These are phyloP conservation scores for Fulica atra DNA, from an alignment of 2,113 vertebrate species.

Conservation along the genomic window DNA sequence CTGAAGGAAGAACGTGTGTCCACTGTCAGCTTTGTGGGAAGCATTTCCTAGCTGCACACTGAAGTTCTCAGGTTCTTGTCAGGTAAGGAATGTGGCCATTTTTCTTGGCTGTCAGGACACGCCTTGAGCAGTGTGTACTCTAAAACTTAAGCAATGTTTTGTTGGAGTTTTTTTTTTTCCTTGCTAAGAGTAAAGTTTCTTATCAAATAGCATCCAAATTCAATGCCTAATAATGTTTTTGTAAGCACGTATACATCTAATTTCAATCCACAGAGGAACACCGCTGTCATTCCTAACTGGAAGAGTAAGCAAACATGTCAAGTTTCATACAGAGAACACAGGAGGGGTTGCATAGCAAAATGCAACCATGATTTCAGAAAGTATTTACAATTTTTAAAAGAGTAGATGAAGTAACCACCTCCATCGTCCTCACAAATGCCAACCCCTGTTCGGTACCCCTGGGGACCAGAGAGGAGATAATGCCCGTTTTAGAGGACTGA, in stretches of 20 bases:
- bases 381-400: background rate
- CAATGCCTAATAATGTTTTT: background rate
- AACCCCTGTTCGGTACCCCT: no score
- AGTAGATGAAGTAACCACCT: background rate
- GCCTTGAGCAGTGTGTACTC: background rate
- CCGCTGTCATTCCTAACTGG: background rate
- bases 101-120: background rate
- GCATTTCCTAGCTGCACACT: background rate
- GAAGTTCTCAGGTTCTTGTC: background rate
- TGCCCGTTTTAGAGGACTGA: no score
- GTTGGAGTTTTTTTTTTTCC: background rate
- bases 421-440: no score
- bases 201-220: background rate
- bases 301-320: background rate
- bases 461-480: no score
- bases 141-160: background rate
- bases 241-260: background rate
- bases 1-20: background rate
- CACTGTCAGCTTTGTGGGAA: background rate
- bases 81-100: background rate
- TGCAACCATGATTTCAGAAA: background rate
- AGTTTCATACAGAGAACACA: background rate
- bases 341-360: background rate
- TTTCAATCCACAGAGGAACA: background rate
- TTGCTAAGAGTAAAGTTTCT: background rate